A percentile compares a stretch with the other conserved stretches of the same genome.
These are phyloP conservation scores for Girardinus metallicus DNA, from an alignment of 2,797 vertebrate species.

Conservation along the genomic window DNA sequence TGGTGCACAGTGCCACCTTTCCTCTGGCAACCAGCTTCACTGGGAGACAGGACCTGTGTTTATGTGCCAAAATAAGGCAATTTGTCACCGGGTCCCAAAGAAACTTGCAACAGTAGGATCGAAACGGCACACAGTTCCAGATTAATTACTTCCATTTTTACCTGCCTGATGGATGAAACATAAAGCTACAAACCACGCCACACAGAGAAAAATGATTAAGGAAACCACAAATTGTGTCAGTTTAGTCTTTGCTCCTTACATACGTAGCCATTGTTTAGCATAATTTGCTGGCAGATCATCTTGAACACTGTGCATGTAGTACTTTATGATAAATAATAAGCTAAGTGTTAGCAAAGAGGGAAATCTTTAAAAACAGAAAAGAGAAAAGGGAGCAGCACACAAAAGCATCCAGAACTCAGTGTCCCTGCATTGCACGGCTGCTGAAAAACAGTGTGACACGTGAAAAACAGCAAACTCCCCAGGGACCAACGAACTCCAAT, in stretches of 20 bases:
- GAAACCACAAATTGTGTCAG: slow-evolving; percentile 34
- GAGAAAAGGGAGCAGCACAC: slow-evolving; percentile 13
- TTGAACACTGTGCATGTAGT: slow-evolving; percentile 8
- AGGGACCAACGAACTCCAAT: slow-evolving; percentile 59
- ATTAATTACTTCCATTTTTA: slow-evolving; percentile 69
- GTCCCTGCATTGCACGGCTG: slow-evolving; percentile 43
- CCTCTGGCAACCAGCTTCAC: slow-evolving; percentile 53
- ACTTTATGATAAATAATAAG: slow-evolving; percentile 30
- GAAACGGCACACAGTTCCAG: slow-evolving; percentile 57
- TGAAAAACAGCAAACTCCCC: slow-evolving; percentile 60
- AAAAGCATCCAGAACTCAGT: slow-evolving; percentile 37
- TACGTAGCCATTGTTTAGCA: slow-evolving; percentile 3
- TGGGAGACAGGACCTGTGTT: slow-evolving; percentile 67
- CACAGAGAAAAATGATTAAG: slow-evolving; percentile 41
- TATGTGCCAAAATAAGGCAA: slow-evolving; percentile 72
- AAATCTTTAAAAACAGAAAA: slow-evolving; percentile 29
- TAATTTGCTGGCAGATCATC: slow-evolving; percentile 4
- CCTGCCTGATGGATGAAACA: slow-evolving; percentile 61
- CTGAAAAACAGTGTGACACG: slow-evolving; percentile 40
- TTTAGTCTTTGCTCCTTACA: slow-evolving; percentile 22
- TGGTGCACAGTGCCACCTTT: slow-evolving; percentile 33
- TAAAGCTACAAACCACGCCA: slow-evolving; percentile 41
- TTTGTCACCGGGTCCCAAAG: slow-evolving; percentile 69
- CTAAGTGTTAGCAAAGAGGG: slow-evolving; percentile 16
- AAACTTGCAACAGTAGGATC: slow-evolving; percentile 63